Percentiles rank a stretch among this genome's conserved stretches.
phyloP scores from a whole-genome alignment of 2,888 invertebrate species.

The Quadriops clusia region DNA sequence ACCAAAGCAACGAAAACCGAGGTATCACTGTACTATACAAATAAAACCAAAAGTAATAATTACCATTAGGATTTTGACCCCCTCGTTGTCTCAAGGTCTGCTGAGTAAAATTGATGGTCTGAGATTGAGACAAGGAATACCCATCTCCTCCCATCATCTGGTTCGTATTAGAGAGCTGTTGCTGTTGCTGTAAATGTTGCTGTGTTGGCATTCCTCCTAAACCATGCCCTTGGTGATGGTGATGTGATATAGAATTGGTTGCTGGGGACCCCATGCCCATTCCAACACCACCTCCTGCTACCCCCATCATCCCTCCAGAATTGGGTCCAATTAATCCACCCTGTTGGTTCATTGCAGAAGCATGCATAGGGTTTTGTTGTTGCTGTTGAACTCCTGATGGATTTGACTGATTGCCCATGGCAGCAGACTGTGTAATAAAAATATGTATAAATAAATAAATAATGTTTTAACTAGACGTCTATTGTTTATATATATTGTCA shows the following conservation, averaged over 20 bases:
- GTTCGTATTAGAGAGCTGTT: too few relatives aligned
- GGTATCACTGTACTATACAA: too few relatives aligned
- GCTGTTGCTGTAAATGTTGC: conserved; percentile 31
- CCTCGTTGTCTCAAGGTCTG: conserved; percentile 51
- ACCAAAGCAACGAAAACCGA: too few relatives aligned
- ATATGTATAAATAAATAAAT: too few relatives aligned
- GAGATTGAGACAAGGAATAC: conserved; percentile 71
- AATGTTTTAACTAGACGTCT: too few relatives aligned
- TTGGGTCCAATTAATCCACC: conserved; percentile 6
- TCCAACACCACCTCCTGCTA: conserved; percentile 21
- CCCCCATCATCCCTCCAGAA: conserved; percentile 11
- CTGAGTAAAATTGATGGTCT: conserved; percentile 76
- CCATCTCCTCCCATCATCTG: conserved; percentile 37
- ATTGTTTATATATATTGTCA: too few relatives aligned
- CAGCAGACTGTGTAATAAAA: too few relatives aligned
- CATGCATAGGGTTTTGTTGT: conserved; percentile 11
- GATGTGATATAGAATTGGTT: conserved; percentile 12
- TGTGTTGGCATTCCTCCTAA: conserved; percentile 16
- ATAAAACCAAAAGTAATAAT: conserved; percentile 3
- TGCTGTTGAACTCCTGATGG: conserved; percentile 7
- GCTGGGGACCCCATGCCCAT: conserved; percentile 16
- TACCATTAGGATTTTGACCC: conserved; percentile 24
- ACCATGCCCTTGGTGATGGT: too few relatives aligned
- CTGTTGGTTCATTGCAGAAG: conserved; percentile 8
- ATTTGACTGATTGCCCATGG: too few relatives aligned